phyloP scores from a whole-genome alignment of 2,113 vertebrate genomes.

The Romanogobio albipinnatus region DNA sequence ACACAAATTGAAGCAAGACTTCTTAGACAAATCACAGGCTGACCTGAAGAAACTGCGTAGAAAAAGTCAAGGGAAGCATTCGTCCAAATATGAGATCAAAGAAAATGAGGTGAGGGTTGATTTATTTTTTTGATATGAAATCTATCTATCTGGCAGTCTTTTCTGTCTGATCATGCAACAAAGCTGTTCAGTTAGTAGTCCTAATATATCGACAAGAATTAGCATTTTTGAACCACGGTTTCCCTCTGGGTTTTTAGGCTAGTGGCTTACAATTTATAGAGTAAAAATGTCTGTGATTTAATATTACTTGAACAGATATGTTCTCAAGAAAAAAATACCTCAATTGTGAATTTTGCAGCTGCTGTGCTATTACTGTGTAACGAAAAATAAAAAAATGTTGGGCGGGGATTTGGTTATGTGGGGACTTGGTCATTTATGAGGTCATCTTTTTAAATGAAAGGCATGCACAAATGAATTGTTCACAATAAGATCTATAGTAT shows the following conservation, averaged over 20 bases:
- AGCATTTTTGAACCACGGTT: neutral
- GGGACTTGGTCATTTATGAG: no score
- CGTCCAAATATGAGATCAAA: conserved; percentile 86
- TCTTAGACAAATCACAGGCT: conserved; percentile 89
- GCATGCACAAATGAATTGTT: no score
- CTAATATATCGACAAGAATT: neutral
- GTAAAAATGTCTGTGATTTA: neutral
- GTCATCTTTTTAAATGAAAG: no score
- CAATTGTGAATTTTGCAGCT: neutral
- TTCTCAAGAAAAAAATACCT: neutral
- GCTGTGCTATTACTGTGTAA: neutral
- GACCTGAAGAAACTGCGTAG: conserved; percentile 93
- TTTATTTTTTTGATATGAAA: neutral
- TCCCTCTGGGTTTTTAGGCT: neutral
- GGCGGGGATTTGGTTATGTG: neutral
- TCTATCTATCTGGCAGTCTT: neutral
- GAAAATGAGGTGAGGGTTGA: conserved; percentile 87
- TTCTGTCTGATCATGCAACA: neutral
- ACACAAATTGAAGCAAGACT: conserved; percentile 88
- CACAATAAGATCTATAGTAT: no score
- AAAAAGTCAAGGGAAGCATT: conserved; percentile 92
- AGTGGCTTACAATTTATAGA: no score
- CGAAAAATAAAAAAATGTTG: neutral
- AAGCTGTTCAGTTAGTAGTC: neutral
- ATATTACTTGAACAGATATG: neutral